Base-by-base conservation (phyloP, 2,113 vertebrate genomes). In the Bostrychus sinensis region DNA sequence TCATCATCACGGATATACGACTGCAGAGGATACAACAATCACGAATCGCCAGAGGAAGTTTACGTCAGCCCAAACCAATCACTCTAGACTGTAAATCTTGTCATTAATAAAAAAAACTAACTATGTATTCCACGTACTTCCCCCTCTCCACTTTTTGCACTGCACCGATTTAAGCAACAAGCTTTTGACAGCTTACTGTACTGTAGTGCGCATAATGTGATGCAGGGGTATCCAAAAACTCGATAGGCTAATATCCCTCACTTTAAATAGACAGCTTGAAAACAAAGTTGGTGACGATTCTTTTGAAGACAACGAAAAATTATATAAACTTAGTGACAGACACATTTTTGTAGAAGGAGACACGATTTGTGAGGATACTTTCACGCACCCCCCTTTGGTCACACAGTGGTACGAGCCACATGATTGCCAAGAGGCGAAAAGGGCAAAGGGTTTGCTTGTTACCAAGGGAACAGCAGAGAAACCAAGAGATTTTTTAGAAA, bases 141-240 rank as follows among this genome's bases (percentile, higher is more conserved):
- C 51, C 50, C 66, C 63, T 69, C 58, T 5, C 70, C 69, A 89
- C 82, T 90, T 89, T 84, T 16, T 46, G 72, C 75, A 60, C 30
- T 25, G 84, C 83, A 84, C 82, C 88, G 85, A 88, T 88, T 87
- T 82, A 75, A 89, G 89, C 91, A 90, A 92, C 91, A 90, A 91
- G 91, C 91, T 88, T 88, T 84, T 91, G 89, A 89, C 91, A 92
- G 89, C 89, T 92, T 87, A 86, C 88, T 78, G 88, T 86, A 86
- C 76, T 67, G 61, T 36, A 62, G 77, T 78, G 76, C 57, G 30
- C 58, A 41, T 61, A 38, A 70, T 45, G 55, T 59, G 61, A 55
- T 19, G 60, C 63, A 66, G 68, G 63, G 62, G 38, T 36, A 53
- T 45, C 6, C 4, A 1, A n/a, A 8, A 51, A 46, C 19, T 9